phyloP scores from a whole-genome alignment of 2,888 invertebrate genomes.

The Thelaira solivaga region DNA sequence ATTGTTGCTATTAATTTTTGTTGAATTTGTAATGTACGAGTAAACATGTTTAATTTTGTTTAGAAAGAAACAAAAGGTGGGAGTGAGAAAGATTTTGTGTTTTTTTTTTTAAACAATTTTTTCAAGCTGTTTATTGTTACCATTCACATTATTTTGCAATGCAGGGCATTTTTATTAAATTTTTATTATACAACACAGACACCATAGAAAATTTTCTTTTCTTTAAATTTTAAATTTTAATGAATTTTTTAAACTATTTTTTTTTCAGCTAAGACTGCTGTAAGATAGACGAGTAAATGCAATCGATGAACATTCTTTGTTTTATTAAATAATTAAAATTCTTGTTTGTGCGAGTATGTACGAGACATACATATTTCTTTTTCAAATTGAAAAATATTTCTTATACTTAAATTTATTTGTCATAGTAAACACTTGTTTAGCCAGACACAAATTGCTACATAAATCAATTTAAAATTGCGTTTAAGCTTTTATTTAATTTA shows the following conservation, averaged over 20 bases:
- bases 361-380: too few species aligned
- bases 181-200: too few species aligned
- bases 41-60: constrained; percentile 40
- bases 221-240: constrained; percentile 11
- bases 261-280: constrained; percentile 30
- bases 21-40: constrained; percentile 24
- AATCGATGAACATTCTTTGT: constrained; percentile 31
- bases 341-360: too few species aligned
- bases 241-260: constrained; percentile 33
- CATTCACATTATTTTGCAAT: constrained; percentile 54
- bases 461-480: constrained; percentile 30
- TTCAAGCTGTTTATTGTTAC: constrained; percentile 18
- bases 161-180: constrained; percentile 44
- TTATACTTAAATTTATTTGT: constrained; percentile 17
- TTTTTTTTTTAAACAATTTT: constrained; percentile 17
- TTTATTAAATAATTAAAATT: constrained; percentile 21
- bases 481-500: constrained; percentile 8
- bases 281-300: not conserved
- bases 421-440: constrained; percentile 31
- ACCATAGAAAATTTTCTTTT: constrained; percentile 3
- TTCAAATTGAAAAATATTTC: too few species aligned
- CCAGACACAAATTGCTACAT: too few species aligned
- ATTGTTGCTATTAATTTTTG: not conserved
- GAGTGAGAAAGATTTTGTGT: constrained; percentile 34
- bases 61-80: constrained; percentile 34